These are phyloP conservation scores for Sarcophaga variegata DNA, from an alignment of 2,888 invertebrate species.

Conservation along the genomic window DNA sequence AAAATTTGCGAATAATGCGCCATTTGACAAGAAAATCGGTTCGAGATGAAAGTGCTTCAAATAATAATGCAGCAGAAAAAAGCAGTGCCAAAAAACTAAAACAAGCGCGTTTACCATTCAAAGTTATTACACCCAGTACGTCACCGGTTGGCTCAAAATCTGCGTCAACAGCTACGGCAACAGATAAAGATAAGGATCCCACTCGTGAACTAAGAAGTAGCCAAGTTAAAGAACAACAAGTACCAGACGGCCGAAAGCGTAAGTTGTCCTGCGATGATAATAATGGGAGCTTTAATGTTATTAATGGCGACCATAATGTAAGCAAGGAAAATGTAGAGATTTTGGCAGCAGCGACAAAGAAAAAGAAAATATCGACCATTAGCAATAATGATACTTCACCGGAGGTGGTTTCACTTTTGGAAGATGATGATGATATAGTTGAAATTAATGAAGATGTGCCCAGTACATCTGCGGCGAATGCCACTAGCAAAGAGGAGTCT, in stretches of 20 bases:
- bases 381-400: slow-evolving; percentile 13
- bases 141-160: slow-evolving; percentile 47
- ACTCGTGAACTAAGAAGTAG: not conserved
- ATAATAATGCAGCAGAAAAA: slow-evolving; percentile 61
- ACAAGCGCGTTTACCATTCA: slow-evolving; percentile 85
- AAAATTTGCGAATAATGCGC: slow-evolving; percentile 61
- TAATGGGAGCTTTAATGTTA: slow-evolving; percentile 28
- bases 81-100: slow-evolving; percentile 83
- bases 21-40: slow-evolving; percentile 45
- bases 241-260: slow-evolving; percentile 75
- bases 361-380: slow-evolving; percentile 53
- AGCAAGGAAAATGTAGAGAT: slow-evolving; percentile 69
- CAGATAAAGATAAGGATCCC: slow-evolving; percentile 24
- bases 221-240: slow-evolving; percentile 16
- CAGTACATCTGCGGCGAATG: not conserved
- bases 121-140: slow-evolving; percentile 77
- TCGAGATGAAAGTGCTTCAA: slow-evolving; percentile 49
- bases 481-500: not conserved
- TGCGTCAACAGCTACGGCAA: slow-evolving; percentile 20
- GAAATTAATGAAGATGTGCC: slow-evolving; percentile 10
- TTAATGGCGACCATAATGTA: slow-evolving; percentile 48
- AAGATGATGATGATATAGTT: slow-evolving; percentile 59
- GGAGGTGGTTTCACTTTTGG: slow-evolving; percentile 62
- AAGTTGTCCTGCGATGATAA: slow-evolving; percentile 76
- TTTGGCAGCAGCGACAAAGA: slow-evolving; percentile 55